Base-by-base conservation (phyloP, 2,888 invertebrate genomes). In the Deroplatys truncata region DNA sequence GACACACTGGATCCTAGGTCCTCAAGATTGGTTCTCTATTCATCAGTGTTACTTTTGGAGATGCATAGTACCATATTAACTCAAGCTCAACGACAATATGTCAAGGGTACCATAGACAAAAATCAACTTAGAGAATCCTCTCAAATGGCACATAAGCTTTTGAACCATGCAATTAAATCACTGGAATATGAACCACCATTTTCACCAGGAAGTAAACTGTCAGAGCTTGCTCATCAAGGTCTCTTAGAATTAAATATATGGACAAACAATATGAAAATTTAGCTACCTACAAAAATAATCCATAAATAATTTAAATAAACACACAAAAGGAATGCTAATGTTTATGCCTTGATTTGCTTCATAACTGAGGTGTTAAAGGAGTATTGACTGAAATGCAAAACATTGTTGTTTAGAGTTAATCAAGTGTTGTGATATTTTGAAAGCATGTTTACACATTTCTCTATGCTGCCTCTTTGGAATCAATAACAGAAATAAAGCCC, bases 21-120 rank as follows among this genome's bases (percentile, higher is more conserved):
- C 56, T 92, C 92, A 8, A 91, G 93, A 91, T 93, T 98, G 13
- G 95, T 96, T 90, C 94, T 98, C 31, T 98, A 98, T 92, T 95
- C 96, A 0, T 96, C 96, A n/a, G 97, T 98, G 2, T 94, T 97
- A 87, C 94, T 97, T 29, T 96, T 96, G 91, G 98, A 98, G 93
- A 93, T 97, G 90, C 92, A 93, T 88, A 91, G 92, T 0, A 92
- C 92, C 5, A 91, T 93, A 88, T 90, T 92, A n/a, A 92, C 92
- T 25, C 88, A 92, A 87, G 91, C 91, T n/a, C 91, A 91, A 7
- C 91, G 92, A 91, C 91, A 91, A 88, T 43, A 83, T 28, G 83
- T 28, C 29, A 90, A n/a, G 91, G 56, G 90, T 20, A 13, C n/a
- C 83, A 82, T 89, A 28, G 31, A 72, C 91, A 84, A 90, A 90